Evolutionary conservation across 2,113 vertebrate genomes (phyloP).

Genomic region (Oncorhynchus keta): DNA sequence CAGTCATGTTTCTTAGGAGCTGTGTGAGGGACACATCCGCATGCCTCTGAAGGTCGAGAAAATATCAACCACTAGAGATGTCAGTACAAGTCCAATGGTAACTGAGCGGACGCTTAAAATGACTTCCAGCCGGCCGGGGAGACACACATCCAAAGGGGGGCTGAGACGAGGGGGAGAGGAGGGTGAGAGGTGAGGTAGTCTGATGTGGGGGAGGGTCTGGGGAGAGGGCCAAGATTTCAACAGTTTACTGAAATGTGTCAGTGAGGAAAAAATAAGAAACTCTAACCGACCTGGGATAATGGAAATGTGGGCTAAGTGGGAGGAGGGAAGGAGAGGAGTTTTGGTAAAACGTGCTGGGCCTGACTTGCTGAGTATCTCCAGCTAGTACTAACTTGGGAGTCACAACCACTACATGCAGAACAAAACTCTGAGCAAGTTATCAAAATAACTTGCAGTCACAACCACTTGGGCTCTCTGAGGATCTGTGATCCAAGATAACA

Average conservation of each 20-base stretch:
- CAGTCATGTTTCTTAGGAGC: constrained; percentile 6
- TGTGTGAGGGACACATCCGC: constrained; percentile 4
- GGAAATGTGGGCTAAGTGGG: background rate
- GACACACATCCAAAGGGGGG: background rate
- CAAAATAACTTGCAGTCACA: background rate
- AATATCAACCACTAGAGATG: background rate
- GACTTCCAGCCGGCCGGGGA: constrained; percentile 9
- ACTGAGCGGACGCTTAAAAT: constrained; percentile 24
- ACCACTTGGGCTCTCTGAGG: background rate
- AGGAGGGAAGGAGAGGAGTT: constrained; percentile 2
- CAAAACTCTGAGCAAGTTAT: background rate
- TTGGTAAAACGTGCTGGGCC: background rate
- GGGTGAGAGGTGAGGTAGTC: background rate
- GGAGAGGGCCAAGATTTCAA: constrained; percentile 8
- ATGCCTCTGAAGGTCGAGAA: constrained; percentile 4
- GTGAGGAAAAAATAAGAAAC: too few relatives aligned
- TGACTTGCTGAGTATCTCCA: too few relatives aligned
- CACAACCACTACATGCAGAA: background rate
- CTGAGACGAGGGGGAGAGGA: too few relatives aligned
- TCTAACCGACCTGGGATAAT: background rate
- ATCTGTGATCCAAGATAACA: background rate
- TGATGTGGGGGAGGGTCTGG: background rate
- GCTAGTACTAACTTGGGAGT: too few relatives aligned
- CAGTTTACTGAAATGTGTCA: constrained; percentile 12
- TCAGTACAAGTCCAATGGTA: constrained; percentile 18